Evolutionary conservation across 1,140 invertebrate genomes (phyloP).

Genomic region (Drosophila tani): DNA sequence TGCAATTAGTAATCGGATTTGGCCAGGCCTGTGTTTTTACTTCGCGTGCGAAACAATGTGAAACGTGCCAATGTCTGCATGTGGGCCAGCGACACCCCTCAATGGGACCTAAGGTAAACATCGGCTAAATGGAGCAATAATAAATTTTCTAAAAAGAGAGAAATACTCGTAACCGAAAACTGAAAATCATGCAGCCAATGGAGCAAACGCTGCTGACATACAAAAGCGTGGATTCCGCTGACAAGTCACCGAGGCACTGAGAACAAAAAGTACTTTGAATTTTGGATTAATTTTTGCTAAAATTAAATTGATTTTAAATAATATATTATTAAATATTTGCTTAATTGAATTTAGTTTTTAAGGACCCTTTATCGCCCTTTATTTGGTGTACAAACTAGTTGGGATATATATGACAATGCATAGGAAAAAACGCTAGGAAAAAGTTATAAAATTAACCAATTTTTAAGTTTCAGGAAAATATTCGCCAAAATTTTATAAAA

Average conservation of each 20-base stretch:
- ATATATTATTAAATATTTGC: no score
- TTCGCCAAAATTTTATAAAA: no score
- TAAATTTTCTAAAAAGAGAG: slow-evolving; percentile 51
- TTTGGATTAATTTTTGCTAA: not conserved
- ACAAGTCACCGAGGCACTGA: slow-evolving; percentile 58
- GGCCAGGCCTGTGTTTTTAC: slow-evolving; percentile 19
- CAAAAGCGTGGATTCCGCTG: slow-evolving; percentile 51
- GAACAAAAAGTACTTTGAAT: not conserved
- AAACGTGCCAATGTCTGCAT: slow-evolving; percentile 52
- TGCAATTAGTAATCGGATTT: slow-evolving; percentile 46
- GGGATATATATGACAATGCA: no score
- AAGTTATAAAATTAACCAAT: not conserved
- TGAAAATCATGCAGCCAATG: slow-evolving; percentile 76
- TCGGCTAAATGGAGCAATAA: slow-evolving; percentile 40
- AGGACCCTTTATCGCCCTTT: no score
- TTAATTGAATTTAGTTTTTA: no score
- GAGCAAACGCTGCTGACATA: slow-evolving; percentile 74
- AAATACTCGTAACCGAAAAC: slow-evolving; percentile 54
- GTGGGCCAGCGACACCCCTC: slow-evolving; percentile 21
- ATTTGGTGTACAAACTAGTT: not conserved
- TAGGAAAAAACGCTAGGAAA: rapidly evolving
- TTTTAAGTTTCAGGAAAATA: no score
- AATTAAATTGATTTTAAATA: not conserved
- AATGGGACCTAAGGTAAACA: slow-evolving; percentile 22
- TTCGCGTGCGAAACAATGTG: slow-evolving; percentile 19